Percentiles rank a stretch among this genome's conserved stretches.
Conservation (phyloP, 2,113 vertebrate species). For the Mungos mungo region DNA sequence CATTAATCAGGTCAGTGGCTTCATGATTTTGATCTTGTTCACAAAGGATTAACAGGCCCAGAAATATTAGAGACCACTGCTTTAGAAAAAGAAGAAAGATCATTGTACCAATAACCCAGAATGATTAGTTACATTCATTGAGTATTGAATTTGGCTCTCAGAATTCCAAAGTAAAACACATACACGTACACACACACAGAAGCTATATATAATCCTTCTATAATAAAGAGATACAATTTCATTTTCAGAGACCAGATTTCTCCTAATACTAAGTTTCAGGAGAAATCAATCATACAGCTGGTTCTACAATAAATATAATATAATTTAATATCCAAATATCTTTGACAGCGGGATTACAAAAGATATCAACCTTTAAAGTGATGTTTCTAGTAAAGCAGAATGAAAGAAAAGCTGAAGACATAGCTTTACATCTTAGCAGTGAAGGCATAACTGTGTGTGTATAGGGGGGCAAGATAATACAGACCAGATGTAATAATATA, state of each 20-base stretch:
- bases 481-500: conserved; percentile 71
- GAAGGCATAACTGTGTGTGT: background rate
- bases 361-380: conserved; percentile 42
- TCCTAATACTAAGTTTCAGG: conserved; percentile 10
- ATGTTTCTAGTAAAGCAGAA: conserved; percentile 51
- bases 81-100: background rate
- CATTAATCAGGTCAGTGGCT: background rate
- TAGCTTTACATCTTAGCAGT: conserved; percentile 46
- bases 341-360: conserved; percentile 39
- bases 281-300: conserved; percentile 2
- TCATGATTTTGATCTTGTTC: background rate
- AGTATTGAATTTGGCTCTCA: background rate
- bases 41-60: background rate
- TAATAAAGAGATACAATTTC: conserved; percentile 20
- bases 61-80: background rate
- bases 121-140: background rate
- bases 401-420: conserved; percentile 49
- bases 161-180: conserved; percentile 2
- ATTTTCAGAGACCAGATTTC: background rate
- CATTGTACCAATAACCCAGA: background rate
- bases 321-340: conserved; percentile 41
- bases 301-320: background rate
- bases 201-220: background rate
- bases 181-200: background rate
- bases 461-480: conserved; percentile 30